Evolutionary conservation across 1,140 invertebrate genomes (phyloP).

Genomic region (Rhagoletis pomonella): DNA sequence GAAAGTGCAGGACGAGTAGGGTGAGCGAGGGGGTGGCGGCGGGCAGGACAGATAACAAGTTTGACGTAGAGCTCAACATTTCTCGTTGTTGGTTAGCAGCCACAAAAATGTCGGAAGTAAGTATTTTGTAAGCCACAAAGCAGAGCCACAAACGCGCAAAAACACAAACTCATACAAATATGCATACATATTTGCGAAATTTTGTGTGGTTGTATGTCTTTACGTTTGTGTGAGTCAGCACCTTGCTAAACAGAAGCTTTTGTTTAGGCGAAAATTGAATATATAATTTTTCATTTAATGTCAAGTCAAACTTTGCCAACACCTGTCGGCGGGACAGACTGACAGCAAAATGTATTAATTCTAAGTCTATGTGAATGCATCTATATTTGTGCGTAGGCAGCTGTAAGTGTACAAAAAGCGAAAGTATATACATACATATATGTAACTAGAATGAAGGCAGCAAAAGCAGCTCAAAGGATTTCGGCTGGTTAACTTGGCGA

Average conservation of each 20-base stretch:
- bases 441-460: too few species aligned
- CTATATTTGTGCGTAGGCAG: too few species aligned
- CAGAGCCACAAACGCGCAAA: background rate
- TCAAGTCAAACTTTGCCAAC: background rate
- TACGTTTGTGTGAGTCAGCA: too few species aligned
- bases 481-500: conserved; percentile 7
- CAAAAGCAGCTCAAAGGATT: background rate
- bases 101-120: background rate
- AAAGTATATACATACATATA: too few species aligned
- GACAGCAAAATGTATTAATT: background rate
- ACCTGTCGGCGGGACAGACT: background rate
- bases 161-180: background rate
- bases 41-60: background rate
- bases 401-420: too few species aligned
- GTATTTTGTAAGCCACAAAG: conserved; percentile 31
- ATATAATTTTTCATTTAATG: background rate
- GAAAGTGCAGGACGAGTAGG: background rate
- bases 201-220: background rate
- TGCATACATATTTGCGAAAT: background rate
- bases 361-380: too few species aligned
- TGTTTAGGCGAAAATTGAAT: background rate
- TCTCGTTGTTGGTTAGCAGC: background rate
- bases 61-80: background rate
- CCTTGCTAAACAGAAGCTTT: background rate
- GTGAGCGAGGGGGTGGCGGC: background rate